These are phyloP conservation scores for Mesocricetus auratus DNA, from an alignment of 2,113 vertebrate species.

Conservation along the genomic window DNA sequence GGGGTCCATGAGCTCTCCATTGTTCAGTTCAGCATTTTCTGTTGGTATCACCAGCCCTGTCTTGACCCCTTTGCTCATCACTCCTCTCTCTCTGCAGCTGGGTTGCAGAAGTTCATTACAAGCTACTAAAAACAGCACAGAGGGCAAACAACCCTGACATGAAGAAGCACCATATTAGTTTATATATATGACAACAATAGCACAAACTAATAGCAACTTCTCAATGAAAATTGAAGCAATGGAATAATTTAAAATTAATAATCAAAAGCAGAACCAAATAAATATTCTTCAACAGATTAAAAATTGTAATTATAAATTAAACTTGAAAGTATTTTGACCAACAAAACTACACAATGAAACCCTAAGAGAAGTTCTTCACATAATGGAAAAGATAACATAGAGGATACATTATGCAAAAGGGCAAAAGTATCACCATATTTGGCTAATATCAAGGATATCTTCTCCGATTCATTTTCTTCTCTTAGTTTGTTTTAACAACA, in stretches of 20 bases:
- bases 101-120: too few species aligned
- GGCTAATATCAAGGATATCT: background rate
- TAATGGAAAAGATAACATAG: background rate
- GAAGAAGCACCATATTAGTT: background rate
- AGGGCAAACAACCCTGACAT: background rate
- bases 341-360: background rate
- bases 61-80: too few species aligned
- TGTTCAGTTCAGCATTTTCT: too few species aligned
- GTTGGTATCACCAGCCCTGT: too few species aligned
- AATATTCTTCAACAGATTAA: background rate
- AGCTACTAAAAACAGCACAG: background rate
- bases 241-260: background rate
- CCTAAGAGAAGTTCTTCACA: background rate
- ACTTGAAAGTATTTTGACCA: background rate
- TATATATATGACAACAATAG: background rate
- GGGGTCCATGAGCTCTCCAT: too few species aligned
- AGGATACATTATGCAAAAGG: background rate
- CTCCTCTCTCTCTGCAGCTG: too few species aligned
- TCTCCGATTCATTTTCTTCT: background rate
- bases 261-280: background rate
- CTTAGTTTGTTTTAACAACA: background rate
- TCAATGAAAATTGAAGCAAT: background rate
- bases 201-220: background rate
- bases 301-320: background rate
- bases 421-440: background rate